A percentile compares a stretch with the other conserved stretches of the same genome.
Evolutionary conservation across 2,888 invertebrate species (phyloP).

Genomic region (Xestia ashworthii): DNA sequence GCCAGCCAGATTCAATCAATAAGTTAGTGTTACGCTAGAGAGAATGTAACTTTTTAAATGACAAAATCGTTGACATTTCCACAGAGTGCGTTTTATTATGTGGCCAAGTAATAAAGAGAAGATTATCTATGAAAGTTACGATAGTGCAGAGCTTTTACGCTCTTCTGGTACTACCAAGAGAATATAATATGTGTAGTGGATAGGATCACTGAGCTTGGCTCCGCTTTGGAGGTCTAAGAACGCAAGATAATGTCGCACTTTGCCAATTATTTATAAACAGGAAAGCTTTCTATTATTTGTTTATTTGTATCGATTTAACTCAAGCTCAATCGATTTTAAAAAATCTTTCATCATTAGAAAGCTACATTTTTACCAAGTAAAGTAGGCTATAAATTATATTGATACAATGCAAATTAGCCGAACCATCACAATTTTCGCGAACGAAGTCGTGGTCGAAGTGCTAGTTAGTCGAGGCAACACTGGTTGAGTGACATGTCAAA

Average conservation of each 20-base stretch:
- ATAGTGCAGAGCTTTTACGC: background rate
- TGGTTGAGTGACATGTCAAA: no score
- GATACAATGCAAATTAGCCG: no score
- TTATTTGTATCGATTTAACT: no score
- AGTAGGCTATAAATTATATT: no score
- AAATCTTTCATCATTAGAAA: no score
- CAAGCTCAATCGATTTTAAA: no score
- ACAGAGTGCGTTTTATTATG: background rate
- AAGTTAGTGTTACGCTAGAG: background rate
- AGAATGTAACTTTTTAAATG: background rate
- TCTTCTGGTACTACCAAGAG: background rate
- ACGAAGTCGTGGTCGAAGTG: no score
- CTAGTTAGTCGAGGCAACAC: no score
- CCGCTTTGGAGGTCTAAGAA: background rate
- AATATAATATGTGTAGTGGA: background rate
- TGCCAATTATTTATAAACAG: background rate
- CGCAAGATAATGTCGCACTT: background rate
- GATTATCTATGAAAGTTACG: background rate
- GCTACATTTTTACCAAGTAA: no score
- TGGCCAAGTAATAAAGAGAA: background rate
- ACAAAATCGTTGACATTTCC: background rate
- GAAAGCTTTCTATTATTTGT: no score
- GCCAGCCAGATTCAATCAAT: background rate
- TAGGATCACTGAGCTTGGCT: background rate
- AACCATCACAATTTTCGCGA: no score